Percentiles rank a stretch among this genome's conserved stretches.
Conservation (phyloP, 2,113 vertebrate genomes). For the Podilymbus podiceps region DNA sequence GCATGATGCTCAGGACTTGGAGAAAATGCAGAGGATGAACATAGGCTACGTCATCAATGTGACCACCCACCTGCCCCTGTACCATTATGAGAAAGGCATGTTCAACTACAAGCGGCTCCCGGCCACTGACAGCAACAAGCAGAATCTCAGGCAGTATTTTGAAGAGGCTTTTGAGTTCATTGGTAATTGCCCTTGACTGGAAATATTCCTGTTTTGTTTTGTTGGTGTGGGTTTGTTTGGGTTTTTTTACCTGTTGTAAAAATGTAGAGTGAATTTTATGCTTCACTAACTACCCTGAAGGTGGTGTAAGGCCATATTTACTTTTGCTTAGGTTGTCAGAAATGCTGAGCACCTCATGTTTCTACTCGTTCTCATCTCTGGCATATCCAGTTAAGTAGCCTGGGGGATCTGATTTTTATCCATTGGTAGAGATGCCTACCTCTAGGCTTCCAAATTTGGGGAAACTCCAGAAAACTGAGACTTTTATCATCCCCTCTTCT, state of each 20-base stretch:
- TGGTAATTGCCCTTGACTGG: conserved; percentile 75
- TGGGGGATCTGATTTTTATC: background rate
- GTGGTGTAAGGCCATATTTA: background rate
- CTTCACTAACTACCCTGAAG: background rate
- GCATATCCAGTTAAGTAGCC: background rate
- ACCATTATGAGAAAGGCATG: conserved; percentile 90
- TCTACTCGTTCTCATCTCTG: background rate
- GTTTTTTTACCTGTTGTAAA: background rate
- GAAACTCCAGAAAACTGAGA: background rate
- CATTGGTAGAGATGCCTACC: background rate
- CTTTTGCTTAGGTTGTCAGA: background rate
- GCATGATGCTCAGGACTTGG: conserved; percentile 91
- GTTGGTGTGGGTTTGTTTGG: background rate
- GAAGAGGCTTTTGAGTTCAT: conserved; percentile 99
- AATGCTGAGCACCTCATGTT: background rate
- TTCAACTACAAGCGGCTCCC: conserved; percentile 95
- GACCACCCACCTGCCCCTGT: conserved; percentile 96
- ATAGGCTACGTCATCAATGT: conserved; percentile 94
- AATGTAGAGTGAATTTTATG: background rate
- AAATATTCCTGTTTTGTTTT: background rate
- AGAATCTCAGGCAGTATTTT: conserved; percentile 99
- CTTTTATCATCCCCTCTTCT: background rate
- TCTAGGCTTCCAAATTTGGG: background rate
- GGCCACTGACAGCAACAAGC: conserved; percentile 98
- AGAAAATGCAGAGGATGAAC: conserved; percentile 89